Conservation (phyloP, 2,797 vertebrate species). For the Chelonia mydas region DNA sequence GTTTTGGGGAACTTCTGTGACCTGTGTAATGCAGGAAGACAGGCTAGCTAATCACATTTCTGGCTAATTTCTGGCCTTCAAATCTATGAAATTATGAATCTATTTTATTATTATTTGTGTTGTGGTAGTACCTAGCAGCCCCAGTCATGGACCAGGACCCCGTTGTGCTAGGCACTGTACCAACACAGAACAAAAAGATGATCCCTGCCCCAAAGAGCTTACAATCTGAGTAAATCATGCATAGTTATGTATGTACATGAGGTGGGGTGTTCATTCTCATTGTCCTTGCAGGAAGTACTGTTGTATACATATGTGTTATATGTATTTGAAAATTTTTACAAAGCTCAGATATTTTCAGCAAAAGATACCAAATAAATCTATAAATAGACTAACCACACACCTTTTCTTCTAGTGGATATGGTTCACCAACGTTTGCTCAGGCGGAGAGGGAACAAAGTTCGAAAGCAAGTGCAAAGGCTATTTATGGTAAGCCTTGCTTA, state of each 20-base stretch:
- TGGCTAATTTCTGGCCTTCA: background rate
- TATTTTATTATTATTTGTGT: background rate
- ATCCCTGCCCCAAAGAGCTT: background rate
- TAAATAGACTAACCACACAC: background rate
- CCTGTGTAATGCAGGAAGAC: background rate
- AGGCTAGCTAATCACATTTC: background rate
- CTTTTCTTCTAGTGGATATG: slow-evolving; percentile 81
- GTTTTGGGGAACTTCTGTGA: background rate
- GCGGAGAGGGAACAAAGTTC: slow-evolving; percentile 78
- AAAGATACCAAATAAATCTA: background rate
- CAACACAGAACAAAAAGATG: background rate
- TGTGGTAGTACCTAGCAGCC: background rate
- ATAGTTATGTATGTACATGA: background rate
- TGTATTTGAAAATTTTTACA: accelerated
- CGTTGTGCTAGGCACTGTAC: background rate
- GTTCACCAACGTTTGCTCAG: slow-evolving; percentile 75
- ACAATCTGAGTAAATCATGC: background rate
- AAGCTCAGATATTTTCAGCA: background rate
- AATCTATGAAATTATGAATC: background rate
- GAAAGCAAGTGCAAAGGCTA: slow-evolving; percentile 82
- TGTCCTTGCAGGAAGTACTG: background rate
- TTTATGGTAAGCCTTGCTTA: slow-evolving; percentile 79
- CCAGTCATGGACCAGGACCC: background rate
- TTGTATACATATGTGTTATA: accelerated
- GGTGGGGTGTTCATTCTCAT: background rate